These are phyloP conservation scores for Geopemphigus sp. DNA, from an alignment of 1,140 invertebrate genomes.

Conservation along the genomic window DNA sequence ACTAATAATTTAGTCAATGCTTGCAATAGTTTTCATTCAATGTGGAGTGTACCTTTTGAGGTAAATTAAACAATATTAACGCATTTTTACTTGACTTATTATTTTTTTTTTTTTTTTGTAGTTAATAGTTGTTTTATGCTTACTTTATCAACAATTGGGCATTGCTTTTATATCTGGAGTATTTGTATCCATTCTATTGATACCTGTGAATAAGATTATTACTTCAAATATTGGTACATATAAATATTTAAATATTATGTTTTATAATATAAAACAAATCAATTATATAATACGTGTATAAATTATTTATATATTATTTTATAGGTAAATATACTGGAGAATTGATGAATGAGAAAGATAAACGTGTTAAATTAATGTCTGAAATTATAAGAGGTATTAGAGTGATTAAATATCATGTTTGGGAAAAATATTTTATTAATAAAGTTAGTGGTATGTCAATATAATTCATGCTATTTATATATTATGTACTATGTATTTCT, in stretches of 20 bases:
- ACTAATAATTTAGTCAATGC: conserved; percentile 92
- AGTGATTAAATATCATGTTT: conserved; percentile 88
- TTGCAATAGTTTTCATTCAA: conserved; percentile 90
- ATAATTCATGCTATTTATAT: conserved; percentile 3
- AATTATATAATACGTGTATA: not conserved
- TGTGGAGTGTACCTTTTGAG: conserved; percentile 96
- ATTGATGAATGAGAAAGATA: conserved; percentile 91
- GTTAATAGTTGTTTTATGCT: conserved; percentile 75
- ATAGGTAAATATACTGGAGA: conserved; percentile 70
- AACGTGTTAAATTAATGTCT: conserved; percentile 81
- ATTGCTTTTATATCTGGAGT: conserved; percentile 88
- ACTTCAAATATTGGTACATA: conserved; percentile 80
- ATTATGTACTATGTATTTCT: not conserved
- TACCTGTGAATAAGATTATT: conserved; percentile 91
- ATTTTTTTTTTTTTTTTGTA: conserved; percentile 58
- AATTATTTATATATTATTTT: conserved; percentile 38
- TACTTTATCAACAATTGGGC: conserved; percentile 85
- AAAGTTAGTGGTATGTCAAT: conserved; percentile 60
- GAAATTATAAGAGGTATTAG: conserved; percentile 85
- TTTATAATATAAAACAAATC: conserved; percentile 14
- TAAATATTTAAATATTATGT: conserved; percentile 8
- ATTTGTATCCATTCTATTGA: conserved; percentile 79
- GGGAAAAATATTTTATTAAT: conserved; percentile 84
- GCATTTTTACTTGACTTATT: conserved; percentile 5
- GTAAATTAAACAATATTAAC: conserved; percentile 56